Base-by-base conservation (phyloP, 2,797 vertebrate species). In the Dipus sagitta region DNA sequence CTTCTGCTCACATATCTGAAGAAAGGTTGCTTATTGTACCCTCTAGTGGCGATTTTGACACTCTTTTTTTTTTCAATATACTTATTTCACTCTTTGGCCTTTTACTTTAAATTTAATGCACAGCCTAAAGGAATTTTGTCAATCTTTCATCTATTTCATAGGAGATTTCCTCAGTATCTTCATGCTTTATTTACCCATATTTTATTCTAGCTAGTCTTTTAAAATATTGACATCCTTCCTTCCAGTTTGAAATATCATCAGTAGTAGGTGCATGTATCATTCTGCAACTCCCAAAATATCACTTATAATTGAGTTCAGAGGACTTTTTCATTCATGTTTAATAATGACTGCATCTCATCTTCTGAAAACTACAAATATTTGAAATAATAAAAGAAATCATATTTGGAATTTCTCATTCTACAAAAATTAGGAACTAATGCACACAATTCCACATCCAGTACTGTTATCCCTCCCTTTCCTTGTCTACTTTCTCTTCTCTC, bases 31-130 rank as follows among this genome's bases (percentile, higher is more conserved):
- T 64, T 95, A 62, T 74, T 78, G 26, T 90, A 3, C 76, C 92
- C 96, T 97, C 94, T 91, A 60, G 96, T 97, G 97, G 96, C 34
- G 77, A 94, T 67, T 81, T 23, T 77, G 88, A 93, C 83, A 89
- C 38, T 95, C 80, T 81, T 92, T 95, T 83, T 17, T 47, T 47
- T 47, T 47, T 47, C 11, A 91, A 77, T 62, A 60, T 12, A 14
- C 72, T 71, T 87, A 62, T 92, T 88, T 92, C n/a, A 28, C 68
- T 76, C 90, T 82, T 82, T 77, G 64, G 47, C 15, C 24, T 91
- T 91, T 91, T 86, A 18, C 18, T 79, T 1, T 75, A 92, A 86
- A 42, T 11, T 30, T 68, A 74, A 30, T 75, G 1, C 77, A 88
- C 2, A 84, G 3, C 83, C 42, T 77, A 80, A 92, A 92, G 65